Base-by-base conservation (phyloP, 2,113 vertebrate genomes). In the Sinocyclocheilus rhinocerous region DNA sequence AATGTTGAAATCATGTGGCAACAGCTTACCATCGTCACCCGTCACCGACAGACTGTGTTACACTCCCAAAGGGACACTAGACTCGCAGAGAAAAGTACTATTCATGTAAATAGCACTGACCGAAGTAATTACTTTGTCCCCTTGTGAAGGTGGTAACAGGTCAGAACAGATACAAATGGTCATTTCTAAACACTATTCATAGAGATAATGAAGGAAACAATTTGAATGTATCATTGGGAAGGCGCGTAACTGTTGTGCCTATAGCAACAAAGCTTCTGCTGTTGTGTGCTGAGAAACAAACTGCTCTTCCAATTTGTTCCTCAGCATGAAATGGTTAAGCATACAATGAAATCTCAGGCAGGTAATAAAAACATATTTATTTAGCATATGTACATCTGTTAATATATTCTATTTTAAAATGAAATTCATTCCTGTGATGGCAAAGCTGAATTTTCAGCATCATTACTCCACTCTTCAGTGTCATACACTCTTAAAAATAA, bases 91-190 rank as follows among this genome's bases (percentile, higher is more conserved):
- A 45, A 39, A 84, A 69, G 18, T 55, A 6, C 20, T 80, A 42
- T 80, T 80, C 6, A 63, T 61, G 33, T 61, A 79, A 39, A 79
- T 61, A 42, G 11, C 55, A 61, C 20, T 36, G 29, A 55, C 18
- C 42, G 77, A n/a, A 61, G 33, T 42, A 80, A 80, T 61, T 24
- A 42, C 22, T 36, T 55, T 80, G 33, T 39, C 55, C 55, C 12
- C 55, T n/a, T 24, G 33, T 42, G 5, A 59, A n/a, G 52, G 77
- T 24, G 55, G 55, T 16, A 22, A 63, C 77, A 39, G 77, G 55
- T 80, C 77, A 80, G 48, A 77, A 73, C 70, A 42, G 36, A 42
- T 33, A 55, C 48, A 77, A 61, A 79, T 80, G 57, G 20, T 18
- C 63, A 63, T 80, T 63, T 80, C 55, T 61, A 79, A 78, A 79